Evolutionary conservation across 1,140 invertebrate species (phyloP).

Genomic region (Drosophila tristis): DNA sequence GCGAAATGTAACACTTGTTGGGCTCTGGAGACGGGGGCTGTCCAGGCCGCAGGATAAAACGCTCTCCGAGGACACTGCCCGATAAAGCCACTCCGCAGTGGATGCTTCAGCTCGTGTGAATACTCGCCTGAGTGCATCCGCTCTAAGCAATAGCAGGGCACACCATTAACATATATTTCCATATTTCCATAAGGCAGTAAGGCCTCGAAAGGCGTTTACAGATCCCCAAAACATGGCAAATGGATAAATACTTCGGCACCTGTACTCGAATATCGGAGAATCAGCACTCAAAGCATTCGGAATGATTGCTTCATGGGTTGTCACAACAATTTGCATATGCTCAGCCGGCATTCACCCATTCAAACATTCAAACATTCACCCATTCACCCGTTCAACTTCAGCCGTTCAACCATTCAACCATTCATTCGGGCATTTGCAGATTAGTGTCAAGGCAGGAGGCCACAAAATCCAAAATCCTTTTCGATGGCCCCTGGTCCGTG

Average conservation of each 20-base stretch:
- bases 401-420: conserved; percentile 14
- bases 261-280: too few relatives aligned
- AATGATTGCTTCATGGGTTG: conserved; percentile 47
- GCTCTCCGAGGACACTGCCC: conserved; percentile 41
- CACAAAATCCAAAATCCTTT: background rate
- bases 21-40: background rate
- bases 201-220: too few relatives aligned
- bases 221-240: too few relatives aligned
- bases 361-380: background rate
- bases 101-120: conserved; percentile 25
- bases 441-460: conserved; percentile 15
- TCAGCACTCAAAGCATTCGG: conserved; percentile 7
- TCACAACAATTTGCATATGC: conserved; percentile 55
- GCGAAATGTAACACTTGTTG: conserved; percentile 46
- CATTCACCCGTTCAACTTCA: conserved; percentile 26
- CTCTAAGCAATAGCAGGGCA: too few relatives aligned
- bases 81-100: conserved; percentile 44
- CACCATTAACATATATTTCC: too few relatives aligned
- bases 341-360: conserved; percentile 14
- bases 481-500: conserved; percentile 16
- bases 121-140: too few relatives aligned
- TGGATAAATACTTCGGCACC: too few relatives aligned
- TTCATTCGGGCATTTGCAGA: conserved; percentile 11
- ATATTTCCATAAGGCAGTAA: too few relatives aligned
- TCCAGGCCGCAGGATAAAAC: conserved; percentile 46